phyloP scores from a whole-genome alignment of 1,140 invertebrate species.

The Eueides isabella region DNA sequence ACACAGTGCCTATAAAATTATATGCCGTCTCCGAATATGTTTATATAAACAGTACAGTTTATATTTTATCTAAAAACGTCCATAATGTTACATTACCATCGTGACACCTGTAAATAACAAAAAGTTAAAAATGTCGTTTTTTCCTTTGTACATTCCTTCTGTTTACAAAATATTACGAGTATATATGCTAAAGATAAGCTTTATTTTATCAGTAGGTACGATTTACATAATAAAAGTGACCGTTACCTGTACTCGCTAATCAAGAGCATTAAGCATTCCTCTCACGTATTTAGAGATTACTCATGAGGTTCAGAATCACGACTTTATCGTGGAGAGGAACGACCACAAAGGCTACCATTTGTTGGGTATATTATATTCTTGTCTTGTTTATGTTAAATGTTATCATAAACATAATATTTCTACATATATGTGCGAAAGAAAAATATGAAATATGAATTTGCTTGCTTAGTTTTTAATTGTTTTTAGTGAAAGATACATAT shows the following conservation, averaged over 20 bases:
- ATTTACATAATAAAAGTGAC: not conserved
- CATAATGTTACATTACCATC: too few species aligned
- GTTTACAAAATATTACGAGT: too few species aligned
- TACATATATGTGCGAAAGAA: not conserved
- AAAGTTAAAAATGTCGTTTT: too few species aligned
- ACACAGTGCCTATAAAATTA: too few species aligned
- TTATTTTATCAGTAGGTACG: not conserved
- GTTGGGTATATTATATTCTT: not conserved
- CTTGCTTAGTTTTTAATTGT: not conserved
- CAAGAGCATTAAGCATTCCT: conserved; percentile 24
- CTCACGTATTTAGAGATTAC: conserved; percentile 20
- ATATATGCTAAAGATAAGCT: too few species aligned
- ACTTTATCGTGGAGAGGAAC: conserved; percentile 19
- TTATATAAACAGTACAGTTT: too few species aligned
- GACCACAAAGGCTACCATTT: not conserved
- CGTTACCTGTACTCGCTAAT: conserved; percentile 23
- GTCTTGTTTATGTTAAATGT: not conserved
- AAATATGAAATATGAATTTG: not conserved
- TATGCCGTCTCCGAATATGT: too few species aligned
- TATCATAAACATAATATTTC: not conserved
- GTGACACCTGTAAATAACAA: too few species aligned
- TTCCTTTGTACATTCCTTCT: too few species aligned
- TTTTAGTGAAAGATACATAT: too few species aligned
- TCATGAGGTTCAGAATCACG: conserved; percentile 17
- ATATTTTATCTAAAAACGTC: too few species aligned